phyloP scores from a whole-genome alignment of 2,888 invertebrate species.

The Hypena proboscidalis region DNA sequence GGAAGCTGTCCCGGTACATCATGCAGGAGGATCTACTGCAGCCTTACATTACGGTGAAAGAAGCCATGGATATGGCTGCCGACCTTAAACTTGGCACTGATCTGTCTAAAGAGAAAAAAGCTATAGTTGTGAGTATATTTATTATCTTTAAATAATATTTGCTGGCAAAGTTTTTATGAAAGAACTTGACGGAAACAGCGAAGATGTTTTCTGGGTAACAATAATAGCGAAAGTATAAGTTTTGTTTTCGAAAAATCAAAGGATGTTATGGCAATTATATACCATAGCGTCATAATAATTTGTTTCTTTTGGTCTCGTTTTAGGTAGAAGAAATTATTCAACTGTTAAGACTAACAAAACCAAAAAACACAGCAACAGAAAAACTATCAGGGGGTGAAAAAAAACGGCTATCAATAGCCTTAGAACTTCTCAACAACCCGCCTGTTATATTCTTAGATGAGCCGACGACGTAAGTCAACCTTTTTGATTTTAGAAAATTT shows the following conservation, averaged over 20 bases:
- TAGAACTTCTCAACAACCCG: slow-evolving; percentile 97
- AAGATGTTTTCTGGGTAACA: too few relatives aligned
- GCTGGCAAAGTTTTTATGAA: too few relatives aligned
- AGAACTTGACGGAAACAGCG: too few relatives aligned
- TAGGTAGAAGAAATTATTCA: slow-evolving; percentile 95
- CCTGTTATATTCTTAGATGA: slow-evolving; percentile 98
- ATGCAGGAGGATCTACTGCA: slow-evolving; percentile 97
- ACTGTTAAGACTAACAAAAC: slow-evolving; percentile 90
- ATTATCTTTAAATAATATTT: too few relatives aligned
- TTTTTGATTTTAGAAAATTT: too few relatives aligned
- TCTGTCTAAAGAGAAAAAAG: slow-evolving; percentile 86
- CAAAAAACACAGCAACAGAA: slow-evolving; percentile 90
- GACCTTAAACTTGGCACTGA: slow-evolving; percentile 93
- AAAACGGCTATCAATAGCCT: slow-evolving; percentile 96
- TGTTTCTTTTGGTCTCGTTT: slow-evolving; percentile 41
- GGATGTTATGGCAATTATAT: too few relatives aligned
- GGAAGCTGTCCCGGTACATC: slow-evolving; percentile 96
- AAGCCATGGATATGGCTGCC: slow-evolving; percentile 95
- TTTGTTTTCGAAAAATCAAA: not conserved
- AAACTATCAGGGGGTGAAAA: slow-evolving; percentile 96
- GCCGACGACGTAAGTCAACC: slow-evolving; percentile 95
- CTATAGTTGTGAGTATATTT: slow-evolving; percentile 86
- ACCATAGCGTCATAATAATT: too few relatives aligned
- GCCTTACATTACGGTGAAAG: slow-evolving; percentile 93
- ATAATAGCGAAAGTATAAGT: too few relatives aligned